Percentiles rank a stretch among this genome's conserved stretches.
Conservation (phyloP, 2,888 invertebrate genomes). For the Cataglyphis cursor region DNA sequence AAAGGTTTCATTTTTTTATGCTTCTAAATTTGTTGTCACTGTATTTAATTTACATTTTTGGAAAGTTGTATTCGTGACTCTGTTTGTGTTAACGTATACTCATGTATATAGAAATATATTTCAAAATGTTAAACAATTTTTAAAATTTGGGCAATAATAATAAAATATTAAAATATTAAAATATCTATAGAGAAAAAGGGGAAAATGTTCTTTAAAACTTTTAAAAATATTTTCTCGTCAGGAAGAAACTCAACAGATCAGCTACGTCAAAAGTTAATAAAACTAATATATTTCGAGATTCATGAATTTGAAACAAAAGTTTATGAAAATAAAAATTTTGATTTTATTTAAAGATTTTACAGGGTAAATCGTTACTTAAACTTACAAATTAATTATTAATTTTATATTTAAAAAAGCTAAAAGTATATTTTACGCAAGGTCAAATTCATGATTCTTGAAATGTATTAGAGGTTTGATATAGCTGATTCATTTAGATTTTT, state of each 20-base stretch:
- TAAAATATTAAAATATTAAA: constrained; percentile 36
- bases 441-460: too few species aligned
- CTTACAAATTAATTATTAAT: too few species aligned
- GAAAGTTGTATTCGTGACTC: neutral
- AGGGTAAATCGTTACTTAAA: too few species aligned
- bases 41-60: neutral
- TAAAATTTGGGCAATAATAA: neutral
- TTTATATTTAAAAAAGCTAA: too few species aligned
- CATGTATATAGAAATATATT: neutral
- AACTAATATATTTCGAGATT: too few species aligned
- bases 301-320: too few species aligned
- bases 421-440: too few species aligned
- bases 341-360: too few species aligned
- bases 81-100: neutral
- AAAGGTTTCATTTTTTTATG: neutral
- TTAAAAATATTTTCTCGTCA: constrained; percentile 60
- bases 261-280: too few species aligned
- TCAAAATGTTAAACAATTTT: constrained; percentile 6
- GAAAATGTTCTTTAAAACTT: constrained; percentile 18
- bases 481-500: neutral
- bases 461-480: too few species aligned
- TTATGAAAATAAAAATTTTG: too few species aligned
- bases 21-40: constrained; percentile 4
- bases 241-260: too few species aligned
- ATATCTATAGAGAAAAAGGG: neutral